phyloP scores from a whole-genome alignment of 1,140 invertebrate species.

The Cydia strobilella region DNA sequence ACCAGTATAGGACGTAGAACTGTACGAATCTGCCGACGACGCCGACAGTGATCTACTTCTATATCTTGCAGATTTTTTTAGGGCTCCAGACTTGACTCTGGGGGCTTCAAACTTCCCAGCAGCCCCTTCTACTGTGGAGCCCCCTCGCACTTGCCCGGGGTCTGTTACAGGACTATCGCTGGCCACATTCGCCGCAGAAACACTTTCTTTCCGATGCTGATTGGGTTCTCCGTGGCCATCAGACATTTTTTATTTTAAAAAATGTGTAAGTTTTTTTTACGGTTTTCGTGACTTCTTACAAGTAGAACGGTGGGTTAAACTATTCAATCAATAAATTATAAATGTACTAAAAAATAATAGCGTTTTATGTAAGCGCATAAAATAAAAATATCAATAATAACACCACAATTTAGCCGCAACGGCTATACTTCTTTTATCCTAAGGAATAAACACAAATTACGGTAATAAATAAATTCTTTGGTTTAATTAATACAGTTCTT shows the following conservation, averaged over 20 bases:
- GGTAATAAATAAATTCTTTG: conserved; percentile 36
- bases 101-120: conserved; percentile 68
- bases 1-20: conserved; percentile 84
- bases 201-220: conserved; percentile 63
- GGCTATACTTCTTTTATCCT: conserved; percentile 36
- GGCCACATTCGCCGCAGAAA: conserved; percentile 59
- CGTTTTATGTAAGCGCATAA: conserved; percentile 33
- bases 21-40: conserved; percentile 96
- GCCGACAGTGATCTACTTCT: conserved; percentile 93
- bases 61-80: conserved; percentile 92
- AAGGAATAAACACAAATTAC: conserved; percentile 40
- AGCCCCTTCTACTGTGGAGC: conserved; percentile 49
- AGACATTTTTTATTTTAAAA: conserved; percentile 57
- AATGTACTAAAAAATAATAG: not conserved
- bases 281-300: conserved; percentile 23
- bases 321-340: not conserved
- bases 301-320: conserved; percentile 5
- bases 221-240: conserved; percentile 65
- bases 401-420: conserved; percentile 57
- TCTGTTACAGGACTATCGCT: conserved; percentile 75
- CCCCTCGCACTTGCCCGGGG: conserved; percentile 69
- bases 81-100: conserved; percentile 83
- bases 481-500: conserved; percentile 35
- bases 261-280: conserved; percentile 31
- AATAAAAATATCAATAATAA: conserved; percentile 60